Base-by-base conservation (phyloP, 2,113 vertebrate species). In the Ramphastos sulfuratus region DNA sequence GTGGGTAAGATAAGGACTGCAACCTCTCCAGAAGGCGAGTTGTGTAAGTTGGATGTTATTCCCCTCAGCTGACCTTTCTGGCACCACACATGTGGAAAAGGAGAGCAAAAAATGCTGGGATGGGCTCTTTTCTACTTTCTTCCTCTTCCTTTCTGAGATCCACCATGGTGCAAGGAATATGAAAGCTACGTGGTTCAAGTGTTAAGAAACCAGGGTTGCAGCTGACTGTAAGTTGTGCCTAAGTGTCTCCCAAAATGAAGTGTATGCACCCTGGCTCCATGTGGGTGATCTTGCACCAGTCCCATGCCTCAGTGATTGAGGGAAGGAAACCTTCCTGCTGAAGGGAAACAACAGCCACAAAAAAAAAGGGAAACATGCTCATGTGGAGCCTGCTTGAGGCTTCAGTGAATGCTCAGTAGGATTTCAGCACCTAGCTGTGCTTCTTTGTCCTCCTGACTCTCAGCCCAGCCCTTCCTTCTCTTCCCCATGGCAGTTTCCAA, bases 281-380 rank as follows among this genome's bases (percentile, higher is more conserved):
- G 9, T 64, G 13, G 6, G 11, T 50, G 15, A n/a, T 19, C n/a
- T n/a, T 54, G 6, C 52, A 44, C 25, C 27, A 35, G 30, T 30
- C 15, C 8, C 30, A 20, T 0, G 0, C 15, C 30, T 23, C 0
- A 0, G 12, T 25, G 63, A 12, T 27, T 46, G 27, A 3, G 6
- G 54, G 30, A 50, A 33, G 35, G 30, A 82, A 85, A 44, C 3
- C 17, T 90, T 59, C 6, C 59, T 24, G 0, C 27, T 58, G 55
- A 17, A 93, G 23, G 19, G 52, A 20, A 82, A 10, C 7, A 77
- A 7, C 21, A 78, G 6, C 19, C 48, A 33, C 19, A 12, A 9
- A 66, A 56, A 65, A 44, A 2, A 0, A 0, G 0, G 6, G 5
- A 42, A 67, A 1, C 4, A 2, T 7, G 7, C 12, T 39, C 46